Conservation (phyloP, 2,113 vertebrate species). For the Stictonetta naevosa region DNA sequence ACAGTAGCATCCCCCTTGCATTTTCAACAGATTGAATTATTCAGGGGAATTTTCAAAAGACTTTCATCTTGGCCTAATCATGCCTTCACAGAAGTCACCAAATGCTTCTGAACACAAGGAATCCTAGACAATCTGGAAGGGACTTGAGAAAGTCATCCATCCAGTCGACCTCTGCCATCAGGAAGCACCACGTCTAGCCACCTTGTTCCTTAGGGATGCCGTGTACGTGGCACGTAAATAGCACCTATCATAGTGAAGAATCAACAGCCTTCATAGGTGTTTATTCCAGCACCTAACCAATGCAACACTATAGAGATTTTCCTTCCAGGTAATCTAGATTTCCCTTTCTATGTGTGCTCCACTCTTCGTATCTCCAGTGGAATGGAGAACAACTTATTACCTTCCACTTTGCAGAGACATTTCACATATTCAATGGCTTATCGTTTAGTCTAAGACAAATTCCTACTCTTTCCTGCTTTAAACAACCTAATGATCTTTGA, state of each 20-base stretch:
- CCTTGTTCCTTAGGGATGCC: neutral
- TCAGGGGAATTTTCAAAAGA: neutral
- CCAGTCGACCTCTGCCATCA: neutral
- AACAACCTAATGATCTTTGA: neutral
- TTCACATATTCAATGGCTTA: neutral
- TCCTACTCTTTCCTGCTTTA: neutral
- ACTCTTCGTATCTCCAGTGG: neutral
- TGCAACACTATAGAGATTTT: neutral
- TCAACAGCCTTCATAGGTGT: neutral
- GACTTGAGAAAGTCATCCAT: neutral
- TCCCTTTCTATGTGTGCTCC: neutral
- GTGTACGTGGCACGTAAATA: fast-evolving
- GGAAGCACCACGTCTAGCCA: fast-evolving
- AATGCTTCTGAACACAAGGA: neutral
- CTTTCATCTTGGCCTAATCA: neutral
- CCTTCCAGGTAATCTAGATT: neutral
- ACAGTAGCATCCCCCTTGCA: neutral
- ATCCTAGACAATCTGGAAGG: neutral
- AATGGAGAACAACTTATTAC: neutral
- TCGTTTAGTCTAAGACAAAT: neutral
- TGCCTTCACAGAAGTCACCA: neutral
- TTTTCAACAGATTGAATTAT: neutral
- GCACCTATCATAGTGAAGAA: neutral
- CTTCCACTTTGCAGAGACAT: neutral
- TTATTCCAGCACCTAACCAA: neutral